These are phyloP conservation scores for Drosophila parvula DNA, from an alignment of 1,140 invertebrate genomes.

Conservation along the genomic window DNA sequence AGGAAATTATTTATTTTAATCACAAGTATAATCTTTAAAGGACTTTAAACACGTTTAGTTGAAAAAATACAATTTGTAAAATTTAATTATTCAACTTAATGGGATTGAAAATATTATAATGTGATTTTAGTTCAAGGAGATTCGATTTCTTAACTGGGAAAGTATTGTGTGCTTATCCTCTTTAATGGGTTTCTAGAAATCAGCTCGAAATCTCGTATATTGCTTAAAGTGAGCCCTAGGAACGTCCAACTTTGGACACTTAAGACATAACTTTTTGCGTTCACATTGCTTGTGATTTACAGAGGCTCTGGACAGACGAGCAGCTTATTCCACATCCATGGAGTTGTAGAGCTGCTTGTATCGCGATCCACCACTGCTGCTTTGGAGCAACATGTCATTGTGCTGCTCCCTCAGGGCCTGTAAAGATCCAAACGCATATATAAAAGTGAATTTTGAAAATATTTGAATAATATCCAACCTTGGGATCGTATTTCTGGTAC, in stretches of 20 bases:
- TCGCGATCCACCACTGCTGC: conserved; percentile 62
- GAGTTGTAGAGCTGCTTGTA: conserved; percentile 81
- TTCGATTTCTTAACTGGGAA: conserved; percentile 8
- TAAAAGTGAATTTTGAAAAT: neutral
- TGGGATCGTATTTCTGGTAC: conserved; percentile 81
- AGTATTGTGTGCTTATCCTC: neutral
- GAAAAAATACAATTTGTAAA: no score
- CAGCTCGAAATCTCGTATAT: conserved; percentile 54
- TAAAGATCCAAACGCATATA: neutral
- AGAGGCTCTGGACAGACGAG: conserved; percentile 1
- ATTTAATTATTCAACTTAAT: conserved; percentile 6
- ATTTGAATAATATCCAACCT: conserved; percentile 38
- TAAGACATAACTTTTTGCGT: neutral
- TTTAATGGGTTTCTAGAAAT: conserved; percentile 13
- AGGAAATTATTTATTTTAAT: neutral
- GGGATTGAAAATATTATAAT: neutral
- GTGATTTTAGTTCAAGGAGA: conserved; percentile 14
- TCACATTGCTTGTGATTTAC: conserved; percentile 32
- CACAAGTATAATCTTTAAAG: conserved; percentile 8
- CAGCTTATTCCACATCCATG: conserved; percentile 67
- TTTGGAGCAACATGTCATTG: conserved; percentile 71
- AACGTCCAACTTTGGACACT: conserved; percentile 5
- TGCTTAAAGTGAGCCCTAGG: conserved; percentile 47
- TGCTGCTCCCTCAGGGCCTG: conserved; percentile 65
- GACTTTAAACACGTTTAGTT: neutral